Percentiles rank a stretch among this genome's conserved stretches.
Evolutionary conservation across 2,888 invertebrate genomes (phyloP).

Genomic region (Parelbella ahira): DNA sequence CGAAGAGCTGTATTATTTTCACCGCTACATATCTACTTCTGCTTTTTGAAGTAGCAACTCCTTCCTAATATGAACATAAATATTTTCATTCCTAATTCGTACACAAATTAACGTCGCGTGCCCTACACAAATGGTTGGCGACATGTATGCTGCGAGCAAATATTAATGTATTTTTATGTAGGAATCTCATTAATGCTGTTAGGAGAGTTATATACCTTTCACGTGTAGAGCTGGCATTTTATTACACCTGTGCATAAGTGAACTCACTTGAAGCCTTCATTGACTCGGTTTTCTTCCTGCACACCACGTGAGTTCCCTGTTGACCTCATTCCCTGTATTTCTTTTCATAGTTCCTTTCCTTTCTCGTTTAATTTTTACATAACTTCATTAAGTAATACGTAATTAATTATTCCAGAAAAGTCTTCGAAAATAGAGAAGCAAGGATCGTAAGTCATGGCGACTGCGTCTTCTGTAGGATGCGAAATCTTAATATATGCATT

Average conservation of each 20-base stretch:
- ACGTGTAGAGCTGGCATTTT: not conserved
- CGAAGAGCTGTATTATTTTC: no score
- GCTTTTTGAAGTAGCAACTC: no score
- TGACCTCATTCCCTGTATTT: no score
- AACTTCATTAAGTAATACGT: no score
- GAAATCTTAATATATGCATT: no score
- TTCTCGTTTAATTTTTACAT: conserved; percentile 1
- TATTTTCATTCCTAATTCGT: conserved; percentile 3
- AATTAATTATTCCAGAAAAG: no score
- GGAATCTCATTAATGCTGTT: conserved; percentile 7
- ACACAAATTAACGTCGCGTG: conserved; percentile 18
- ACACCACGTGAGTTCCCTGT: conserved; percentile 1
- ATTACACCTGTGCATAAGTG: conserved; percentile 1
- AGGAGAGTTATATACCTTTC: conserved; percentile 3
- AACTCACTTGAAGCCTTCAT: conserved; percentile 7
- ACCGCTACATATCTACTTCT: no score
- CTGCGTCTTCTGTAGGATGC: no score
- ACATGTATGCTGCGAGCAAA: conserved; percentile 9
- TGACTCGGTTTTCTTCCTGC: not conserved
- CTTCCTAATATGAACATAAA: conserved; percentile 1
- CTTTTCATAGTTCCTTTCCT: not conserved
- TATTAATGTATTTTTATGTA: conserved; percentile 17
- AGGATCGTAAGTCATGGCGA: no score
- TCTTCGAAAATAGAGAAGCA: no score
- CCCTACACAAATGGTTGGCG: conserved; percentile 7